These are phyloP conservation scores for Papilio machaon DNA, from an alignment of 1,140 invertebrate genomes.

Conservation along the genomic window DNA sequence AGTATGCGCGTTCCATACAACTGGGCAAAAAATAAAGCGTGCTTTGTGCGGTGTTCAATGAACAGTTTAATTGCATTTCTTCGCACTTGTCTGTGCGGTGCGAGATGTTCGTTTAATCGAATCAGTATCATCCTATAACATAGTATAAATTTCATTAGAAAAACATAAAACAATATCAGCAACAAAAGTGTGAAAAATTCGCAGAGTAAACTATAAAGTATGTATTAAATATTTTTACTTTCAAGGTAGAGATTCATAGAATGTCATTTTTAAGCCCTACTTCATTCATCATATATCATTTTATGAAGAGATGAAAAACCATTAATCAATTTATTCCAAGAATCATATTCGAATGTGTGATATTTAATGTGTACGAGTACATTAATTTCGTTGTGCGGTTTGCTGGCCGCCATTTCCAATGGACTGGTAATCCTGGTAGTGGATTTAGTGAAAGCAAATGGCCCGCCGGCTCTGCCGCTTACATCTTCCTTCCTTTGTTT, in stretches of 20 bases:
- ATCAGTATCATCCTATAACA: conserved; percentile 49
- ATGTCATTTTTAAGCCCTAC: background rate
- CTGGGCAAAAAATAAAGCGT: conserved; percentile 65
- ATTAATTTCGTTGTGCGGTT: background rate
- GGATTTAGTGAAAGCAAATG: conserved; percentile 51
- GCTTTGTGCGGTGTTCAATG: conserved; percentile 71
- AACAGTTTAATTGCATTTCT: conserved; percentile 77
- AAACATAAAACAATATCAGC: background rate
- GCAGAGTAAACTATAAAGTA: too few relatives aligned
- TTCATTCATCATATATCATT: too few relatives aligned
- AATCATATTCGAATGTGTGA: too few relatives aligned
- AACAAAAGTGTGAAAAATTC: background rate
- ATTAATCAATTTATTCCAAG: too few relatives aligned
- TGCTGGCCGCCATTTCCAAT: conserved; percentile 6
- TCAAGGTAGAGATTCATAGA: too few relatives aligned
- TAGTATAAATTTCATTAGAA: background rate
- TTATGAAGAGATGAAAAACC: too few relatives aligned
- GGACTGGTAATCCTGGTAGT: conserved; percentile 40
- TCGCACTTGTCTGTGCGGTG: conserved; percentile 60
- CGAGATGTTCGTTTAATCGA: conserved; percentile 57
- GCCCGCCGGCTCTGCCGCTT: conserved; percentile 36
- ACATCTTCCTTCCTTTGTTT: conserved; percentile 50
- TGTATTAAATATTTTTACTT: too few relatives aligned
- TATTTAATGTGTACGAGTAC: too few relatives aligned
- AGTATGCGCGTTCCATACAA: conserved; percentile 55